Evolutionary conservation across 1,140 invertebrate species (phyloP), one percentile per base, ranked within the genome.

Genomic region (Drepana arcuata): DNA sequence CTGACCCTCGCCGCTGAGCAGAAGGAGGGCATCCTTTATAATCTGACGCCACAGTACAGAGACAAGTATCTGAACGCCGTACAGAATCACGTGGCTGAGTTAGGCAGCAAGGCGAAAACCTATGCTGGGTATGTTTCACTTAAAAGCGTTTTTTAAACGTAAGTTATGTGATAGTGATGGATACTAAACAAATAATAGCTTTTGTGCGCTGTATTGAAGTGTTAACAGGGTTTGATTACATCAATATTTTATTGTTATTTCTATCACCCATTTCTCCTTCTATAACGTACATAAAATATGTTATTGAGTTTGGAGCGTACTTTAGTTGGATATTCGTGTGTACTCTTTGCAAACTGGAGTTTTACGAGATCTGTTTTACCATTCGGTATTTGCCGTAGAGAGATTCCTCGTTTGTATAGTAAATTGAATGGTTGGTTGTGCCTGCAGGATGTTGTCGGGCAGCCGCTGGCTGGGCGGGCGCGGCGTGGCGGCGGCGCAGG

Each of bases 401-500:
- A n/a, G n/a, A n/a, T n/a, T n/a, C n/a, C n/a, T n/a, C n/a, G n/a
- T n/a, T n/a, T n/a, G n/a, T n/a, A n/a, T n/a, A n/a, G n/a, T n/a
- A n/a, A n/a, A n/a, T n/a, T n/a, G n/a, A n/a, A n/a, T n/a, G n/a
- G n/a, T n/a, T n/a, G n/a, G n/a, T n/a, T n/a, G n/a, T n/a, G n/a
- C n/a, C n/a, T 47, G 25, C 58, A 92, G 91, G 37, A 58, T 91
- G 39, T 92, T 93, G 61, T 88, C 87, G 16, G 85, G 88, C 42
- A 91, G 91, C 1, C 85, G 88, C 18, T 84, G 87, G 23, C 86
- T 88, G 32, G 89, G 92, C 11, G 88, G 88, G 10, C 86, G 87
- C 43, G 90, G 92, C 11, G 71, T 95, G 16, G 86, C 88, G 55
- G 93, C 93, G 1, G 95, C 94, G 24, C 88, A 89, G 34, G 94